A percentile compares a stretch with the other conserved stretches of the same genome.
These are phyloP conservation scores for Aurelia aurita complex sp. Pacific DNA, from an alignment of 30 jellyfish, hydroid and myxozoan genomes.

Conservation along the genomic window DNA sequence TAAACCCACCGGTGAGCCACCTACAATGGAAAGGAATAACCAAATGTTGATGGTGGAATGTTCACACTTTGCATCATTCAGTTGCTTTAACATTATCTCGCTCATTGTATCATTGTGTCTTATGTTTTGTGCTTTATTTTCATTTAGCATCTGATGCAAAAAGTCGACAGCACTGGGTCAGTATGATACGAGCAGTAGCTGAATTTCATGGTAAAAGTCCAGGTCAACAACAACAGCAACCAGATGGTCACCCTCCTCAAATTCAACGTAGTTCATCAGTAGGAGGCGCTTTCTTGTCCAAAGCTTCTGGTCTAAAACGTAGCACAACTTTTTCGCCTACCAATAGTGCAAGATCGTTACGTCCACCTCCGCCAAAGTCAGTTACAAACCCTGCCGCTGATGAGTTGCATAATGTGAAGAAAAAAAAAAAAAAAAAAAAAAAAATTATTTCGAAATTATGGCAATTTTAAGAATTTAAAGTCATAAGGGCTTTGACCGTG, in stretches of 20 bases:
- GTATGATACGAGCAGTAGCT: constrained; percentile 96
- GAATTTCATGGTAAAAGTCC: constrained; percentile 80
- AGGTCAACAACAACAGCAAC: constrained; percentile 20
- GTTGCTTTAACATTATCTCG: too few species aligned
- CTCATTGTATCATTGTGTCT: too few species aligned
- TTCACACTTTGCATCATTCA: too few species aligned
- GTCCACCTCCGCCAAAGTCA: constrained; percentile 39
- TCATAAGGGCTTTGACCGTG: too few species aligned
- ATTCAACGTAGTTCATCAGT: constrained; percentile 47
- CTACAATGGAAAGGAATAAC: too few species aligned
- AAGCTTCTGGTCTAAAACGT: constrained; percentile 34
- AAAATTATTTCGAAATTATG: too few species aligned
- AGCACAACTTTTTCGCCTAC: constrained; percentile 37
- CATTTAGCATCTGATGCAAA: constrained; percentile 87
- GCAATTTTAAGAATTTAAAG: too few species aligned
- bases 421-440: too few species aligned
- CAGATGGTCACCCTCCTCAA: constrained; percentile 13
- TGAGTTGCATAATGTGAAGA: constrained; percentile 85
- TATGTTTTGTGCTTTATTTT: neutral
- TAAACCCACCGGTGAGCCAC: too few species aligned
- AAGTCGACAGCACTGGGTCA: constrained; percentile 97
- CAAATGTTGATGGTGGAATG: too few species aligned
- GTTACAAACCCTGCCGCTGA: constrained; percentile 78
- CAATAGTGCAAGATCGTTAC: neutral
- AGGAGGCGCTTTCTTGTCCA: constrained; percentile 33